Base-by-base conservation (phyloP, 1,140 invertebrate genomes). In the Parapsyche elsis region DNA sequence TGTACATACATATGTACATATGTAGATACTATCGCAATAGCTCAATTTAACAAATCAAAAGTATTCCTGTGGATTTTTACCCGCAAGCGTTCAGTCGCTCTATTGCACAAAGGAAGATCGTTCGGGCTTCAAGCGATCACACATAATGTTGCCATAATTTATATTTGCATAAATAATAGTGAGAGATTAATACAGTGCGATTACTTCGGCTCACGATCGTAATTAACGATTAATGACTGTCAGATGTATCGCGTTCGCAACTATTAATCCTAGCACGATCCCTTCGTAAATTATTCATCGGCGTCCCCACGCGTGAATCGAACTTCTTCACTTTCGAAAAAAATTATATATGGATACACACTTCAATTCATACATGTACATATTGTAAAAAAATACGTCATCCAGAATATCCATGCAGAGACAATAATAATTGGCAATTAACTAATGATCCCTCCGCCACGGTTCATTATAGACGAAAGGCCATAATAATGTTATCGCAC, bases 141-240 rank as follows among this genome's bases (percentile, higher is more conserved):
- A 38, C 30, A 38, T 38, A 38, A 1, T 38, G 30, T 38, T 38
- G 49, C 49, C 12, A 53, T 53, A 2, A 38, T 53, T 14, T 61
- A 19, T 61, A 21, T 61, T 61, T 61, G 57, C 57, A 61, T 61
- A 61, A 61, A 61, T 61, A 61, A 61, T 61, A 61, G 16, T 9
- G n/a, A 21, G 16, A 61, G 57, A 61, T 61, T 61, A 61, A 61
- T 61, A 21, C 16, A 9, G 16, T 19, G 57, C 57, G 57, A 61
- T 61, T 61, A 61, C 57, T 61, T 61, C 57, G 57, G 57, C 57
- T 61, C 57, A 61, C 57, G 57, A 61, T 61, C 57, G 57, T 61
- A 61, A 61, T 61, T 61, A 61, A 61, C 57, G 57, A 61, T 61
- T 61, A 61, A 61, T 61, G 57, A 61, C 57, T 61, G 57, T 61